These are phyloP conservation scores for Zaprionus inermis DNA, from an alignment of 1,140 invertebrate genomes.

Conservation along the genomic window DNA sequence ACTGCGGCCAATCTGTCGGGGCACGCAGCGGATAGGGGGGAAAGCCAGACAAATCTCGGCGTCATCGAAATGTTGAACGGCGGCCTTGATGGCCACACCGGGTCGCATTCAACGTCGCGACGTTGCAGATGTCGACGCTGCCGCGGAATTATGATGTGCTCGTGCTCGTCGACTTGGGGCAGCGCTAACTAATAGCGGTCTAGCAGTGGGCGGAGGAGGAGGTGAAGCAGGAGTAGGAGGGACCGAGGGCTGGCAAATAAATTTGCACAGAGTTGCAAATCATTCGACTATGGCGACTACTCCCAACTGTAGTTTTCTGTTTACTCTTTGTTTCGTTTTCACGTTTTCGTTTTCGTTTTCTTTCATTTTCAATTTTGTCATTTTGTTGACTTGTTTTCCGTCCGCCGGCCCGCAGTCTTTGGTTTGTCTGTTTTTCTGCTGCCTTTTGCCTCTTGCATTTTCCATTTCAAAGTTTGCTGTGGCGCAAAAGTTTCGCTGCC, in stretches of 20 bases:
- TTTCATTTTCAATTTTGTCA: constrained; percentile 7
- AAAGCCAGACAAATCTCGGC: constrained; percentile 56
- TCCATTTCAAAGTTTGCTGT: constrained; percentile 57
- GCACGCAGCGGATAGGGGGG: neutral
- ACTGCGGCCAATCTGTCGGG: constrained; percentile 42
- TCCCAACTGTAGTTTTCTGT: constrained; percentile 21
- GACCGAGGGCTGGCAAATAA: constrained; percentile 50
- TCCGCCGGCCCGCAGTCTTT: constrained; percentile 4
- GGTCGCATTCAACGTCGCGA: constrained; percentile 49
- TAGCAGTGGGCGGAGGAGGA: neutral
- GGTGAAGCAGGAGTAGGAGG: constrained; percentile 10
- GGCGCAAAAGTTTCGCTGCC: constrained; percentile 58
- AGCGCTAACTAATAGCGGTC: constrained; percentile 70
- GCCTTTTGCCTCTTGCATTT: constrained; percentile 51
- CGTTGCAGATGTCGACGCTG: constrained; percentile 26
- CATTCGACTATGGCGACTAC: constrained; percentile 64
- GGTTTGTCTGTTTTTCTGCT: constrained; percentile 35
- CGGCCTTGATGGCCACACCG: constrained; percentile 62
- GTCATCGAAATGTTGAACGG: constrained; percentile 57
- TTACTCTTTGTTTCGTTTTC: neutral
- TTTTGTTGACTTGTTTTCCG: constrained; percentile 42
- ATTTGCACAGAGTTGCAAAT: constrained; percentile 81
- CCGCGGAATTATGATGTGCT: constrained; percentile 60
- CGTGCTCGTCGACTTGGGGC: constrained; percentile 41
- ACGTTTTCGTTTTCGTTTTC: neutral